Evolutionary conservation across 2,797 vertebrate species (phyloP).

Genomic region (Taenioides sp.): DNA sequence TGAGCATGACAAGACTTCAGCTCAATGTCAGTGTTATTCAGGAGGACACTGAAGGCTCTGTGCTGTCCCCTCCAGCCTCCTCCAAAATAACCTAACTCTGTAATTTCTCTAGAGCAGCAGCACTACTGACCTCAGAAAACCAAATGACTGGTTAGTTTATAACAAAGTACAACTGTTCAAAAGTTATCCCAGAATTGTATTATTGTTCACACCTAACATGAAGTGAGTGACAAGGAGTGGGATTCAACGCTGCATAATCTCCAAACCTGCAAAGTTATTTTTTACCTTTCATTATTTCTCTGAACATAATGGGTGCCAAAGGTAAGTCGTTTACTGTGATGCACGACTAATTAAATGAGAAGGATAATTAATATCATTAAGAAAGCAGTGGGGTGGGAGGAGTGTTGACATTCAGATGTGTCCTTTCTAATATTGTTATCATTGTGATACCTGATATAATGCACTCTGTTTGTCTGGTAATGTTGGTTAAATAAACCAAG

Average conservation of each 20-base stretch:
- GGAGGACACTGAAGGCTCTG: conserved; percentile 7
- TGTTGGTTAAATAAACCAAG: too few relatives aligned
- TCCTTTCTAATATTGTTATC: too few relatives aligned
- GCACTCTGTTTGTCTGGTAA: too few relatives aligned
- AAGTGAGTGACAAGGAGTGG: conserved; percentile 10
- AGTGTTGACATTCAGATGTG: too few relatives aligned
- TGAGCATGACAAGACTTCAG: not conserved
- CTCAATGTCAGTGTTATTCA: conserved; percentile 9
- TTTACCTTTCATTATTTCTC: not conserved
- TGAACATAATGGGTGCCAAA: not conserved
- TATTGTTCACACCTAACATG: conserved; percentile 1
- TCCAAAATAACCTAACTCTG: not conserved
- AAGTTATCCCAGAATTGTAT: not conserved
- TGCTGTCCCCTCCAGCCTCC: not conserved
- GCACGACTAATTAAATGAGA: not conserved
- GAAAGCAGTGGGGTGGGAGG: not conserved
- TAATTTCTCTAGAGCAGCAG: not conserved
- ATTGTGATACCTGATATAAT: too few relatives aligned
- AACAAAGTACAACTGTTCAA: not conserved
- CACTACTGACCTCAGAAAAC: not conserved
- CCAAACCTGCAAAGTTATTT: conserved; percentile 2
- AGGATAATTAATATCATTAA: not conserved
- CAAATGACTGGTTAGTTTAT: not conserved
- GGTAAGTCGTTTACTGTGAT: not conserved
- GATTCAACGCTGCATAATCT: conserved; percentile 11